These are phyloP conservation scores for Lepidocyrtinus sp. DNA, from an alignment of 2,888 invertebrate species.

Conservation along the genomic window DNA sequence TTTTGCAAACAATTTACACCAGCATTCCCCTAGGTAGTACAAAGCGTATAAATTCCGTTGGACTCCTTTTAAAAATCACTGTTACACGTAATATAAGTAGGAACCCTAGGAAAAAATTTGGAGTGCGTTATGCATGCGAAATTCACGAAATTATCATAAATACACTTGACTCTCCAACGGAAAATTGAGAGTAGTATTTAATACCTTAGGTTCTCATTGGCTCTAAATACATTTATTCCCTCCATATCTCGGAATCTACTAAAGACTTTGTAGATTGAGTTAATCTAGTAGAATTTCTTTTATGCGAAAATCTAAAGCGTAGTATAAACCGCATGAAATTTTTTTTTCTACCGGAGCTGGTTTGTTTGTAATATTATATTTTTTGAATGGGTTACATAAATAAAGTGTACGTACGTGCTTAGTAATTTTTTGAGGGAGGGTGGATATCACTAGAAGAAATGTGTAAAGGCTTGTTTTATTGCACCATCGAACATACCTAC, in stretches of 20 bases:
- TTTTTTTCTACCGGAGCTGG: neutral
- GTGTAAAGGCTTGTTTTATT: neutral
- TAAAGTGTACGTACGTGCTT: neutral
- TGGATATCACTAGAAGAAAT: neutral
- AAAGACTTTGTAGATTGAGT: neutral
- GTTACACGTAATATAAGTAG: neutral
- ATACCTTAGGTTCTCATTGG: neutral
- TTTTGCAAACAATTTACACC: neutral
- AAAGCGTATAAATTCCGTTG: conserved; percentile 10
- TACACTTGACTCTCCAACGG: neutral
- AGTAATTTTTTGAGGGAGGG: neutral
- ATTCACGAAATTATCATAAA: conserved; percentile 5
- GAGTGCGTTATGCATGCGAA: conserved; percentile 4
- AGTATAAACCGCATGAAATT: neutral
- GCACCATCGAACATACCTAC: neutral
- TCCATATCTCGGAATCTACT: neutral
- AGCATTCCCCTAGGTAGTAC: neutral
- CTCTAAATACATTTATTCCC: neutral
- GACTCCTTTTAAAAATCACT: conserved; percentile 2
- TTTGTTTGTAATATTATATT: neutral
- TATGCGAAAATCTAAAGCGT: neutral
- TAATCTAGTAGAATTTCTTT: neutral
- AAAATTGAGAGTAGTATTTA: neutral
- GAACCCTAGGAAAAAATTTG: neutral
- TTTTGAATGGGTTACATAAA: neutral